Base-by-base conservation (phyloP, 2,888 invertebrate species). In the Calameuta filiformis region DNA sequence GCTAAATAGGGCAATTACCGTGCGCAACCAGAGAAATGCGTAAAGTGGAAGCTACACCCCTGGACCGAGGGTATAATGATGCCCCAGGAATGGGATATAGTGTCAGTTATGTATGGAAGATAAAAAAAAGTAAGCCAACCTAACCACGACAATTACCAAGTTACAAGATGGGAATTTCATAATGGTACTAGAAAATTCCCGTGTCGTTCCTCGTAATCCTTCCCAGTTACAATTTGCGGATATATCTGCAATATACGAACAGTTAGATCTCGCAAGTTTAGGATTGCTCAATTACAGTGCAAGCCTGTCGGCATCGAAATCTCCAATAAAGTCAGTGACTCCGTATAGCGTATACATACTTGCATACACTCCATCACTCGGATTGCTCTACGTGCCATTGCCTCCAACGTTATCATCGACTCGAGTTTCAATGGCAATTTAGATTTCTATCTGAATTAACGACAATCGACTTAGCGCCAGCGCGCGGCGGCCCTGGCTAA, bases 1-100 rank as follows among this genome's bases (percentile, higher is more conserved):
- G 81, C 79, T 85, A 86, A 86, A 86, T 85, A 83, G 85, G 77
- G 79, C 85, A 86, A 86, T 86, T 86, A 86, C 56, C 56, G 56
- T 56, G 56, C 56, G 56, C 56, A 56, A 23, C 56, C 56, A 56
- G 56, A 56, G 56, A 56, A 23, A 56, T 56, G 56, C 56, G 56
- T 56, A 56, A 56, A 56, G 56, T 56, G 56, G 56, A 56, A 56
- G 56, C 56, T 56, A 9, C 56, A 23, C 23, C 56, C 56, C 23
- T 56, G 56, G 9, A 56, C 56, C 56, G 23, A 56, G 56, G 56
- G 23, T 56, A 56, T 56, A 56, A 56, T 23, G 56, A 56, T 23
- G 56, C 56, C 23, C 23, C 56, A 56, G 56, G 23, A 56, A 56
- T 56, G 56, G 56, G 23, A 56, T 56, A 23, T 23, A 9, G 56